Percentiles rank a stretch among this genome's conserved stretches.
These are phyloP conservation scores for Oreochromis mossambicus DNA, from an alignment of 2,797 vertebrate species.

Conservation along the genomic window DNA sequence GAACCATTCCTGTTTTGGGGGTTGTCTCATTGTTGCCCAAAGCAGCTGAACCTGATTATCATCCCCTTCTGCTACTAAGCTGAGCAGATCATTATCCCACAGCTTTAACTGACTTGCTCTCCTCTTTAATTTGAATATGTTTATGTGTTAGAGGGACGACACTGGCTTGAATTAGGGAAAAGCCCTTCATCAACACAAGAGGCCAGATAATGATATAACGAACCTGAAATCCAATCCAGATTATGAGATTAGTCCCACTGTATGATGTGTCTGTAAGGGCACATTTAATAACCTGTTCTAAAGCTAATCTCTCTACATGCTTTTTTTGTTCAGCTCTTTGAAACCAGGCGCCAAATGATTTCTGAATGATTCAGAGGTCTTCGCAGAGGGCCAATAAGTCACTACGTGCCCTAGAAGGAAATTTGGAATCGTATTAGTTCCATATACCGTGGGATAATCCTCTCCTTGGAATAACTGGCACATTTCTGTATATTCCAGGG, in stretches of 20 bases:
- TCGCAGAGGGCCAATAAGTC: slow-evolving; percentile 57
- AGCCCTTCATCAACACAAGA: not conserved
- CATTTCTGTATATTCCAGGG: slow-evolving; percentile 65
- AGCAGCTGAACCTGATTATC: not conserved
- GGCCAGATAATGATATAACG: slow-evolving; percentile 6
- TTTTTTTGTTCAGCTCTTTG: slow-evolving; percentile 37
- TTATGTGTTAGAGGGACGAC: not conserved
- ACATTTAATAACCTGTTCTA: slow-evolving; percentile 30
- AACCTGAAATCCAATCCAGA: slow-evolving; percentile 12
- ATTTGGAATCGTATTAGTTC: slow-evolving; percentile 70
- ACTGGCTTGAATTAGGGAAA: not conserved
- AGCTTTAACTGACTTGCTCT: not conserved
- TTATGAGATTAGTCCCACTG: not conserved
- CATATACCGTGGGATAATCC: slow-evolving; percentile 70
- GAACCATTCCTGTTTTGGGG: not conserved
- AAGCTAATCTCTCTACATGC: slow-evolving; percentile 27
- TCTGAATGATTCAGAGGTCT: slow-evolving; percentile 57
- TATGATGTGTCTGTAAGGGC: slow-evolving; percentile 9
- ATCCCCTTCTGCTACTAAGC: not conserved
- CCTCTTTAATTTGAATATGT: not conserved
- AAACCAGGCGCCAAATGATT: slow-evolving; percentile 49
- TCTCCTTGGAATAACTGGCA: slow-evolving; percentile 64
- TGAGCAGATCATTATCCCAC: not conserved
- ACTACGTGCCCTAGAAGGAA: slow-evolving; percentile 59
- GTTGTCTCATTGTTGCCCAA: not conserved